Evolutionary conservation across 1,140 invertebrate species (phyloP), one percentile per base, ranked within the genome.

Genomic region (Sogatella furcifera): DNA sequence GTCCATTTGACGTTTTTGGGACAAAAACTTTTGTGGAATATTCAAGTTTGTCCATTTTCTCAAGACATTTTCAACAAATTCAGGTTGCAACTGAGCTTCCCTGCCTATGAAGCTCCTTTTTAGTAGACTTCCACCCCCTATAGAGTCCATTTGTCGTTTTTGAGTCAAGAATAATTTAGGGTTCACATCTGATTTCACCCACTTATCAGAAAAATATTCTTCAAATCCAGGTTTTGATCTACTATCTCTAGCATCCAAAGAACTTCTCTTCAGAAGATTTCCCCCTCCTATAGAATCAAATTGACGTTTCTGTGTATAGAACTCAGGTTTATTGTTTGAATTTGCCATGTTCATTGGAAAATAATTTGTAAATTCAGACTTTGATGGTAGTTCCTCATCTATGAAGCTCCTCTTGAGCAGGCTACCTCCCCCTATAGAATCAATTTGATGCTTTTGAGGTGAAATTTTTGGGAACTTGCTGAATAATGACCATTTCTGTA

Each of bases 391-490:
- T n/a, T 44, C 24, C 1, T 44, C 60, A 3, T 52, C 60, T 9
- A 59, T n/a, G 22, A 6, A 14, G 21, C 54, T 34, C 52, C 52
- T 17, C 22, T 38, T 28, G 34, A 52, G 31, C 3, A 63, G 38
- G 31, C 60, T 53, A 6, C 54, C 54, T 24, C 62, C 62, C 0
- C 62, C 62, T 17, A 63, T 38, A n/a, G 56, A 22, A 15, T 62
- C 61, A 28, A 62, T 57, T 31, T 38, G 13, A 3, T 28, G 31
- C 17, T 43, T 55, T 21, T 17, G 38, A 13, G 52, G 9, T 6
- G 49, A 71, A 74, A 21, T 74, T 74, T 6, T 28, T 28, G 24
- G 24, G 2, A 28, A 28, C 24, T 28, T 28, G 24, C 6, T 28
- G 24, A 6, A 28, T 28, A 28, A 28, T 28, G 24, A 4, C 24